phyloP scores from a whole-genome alignment of 1,140 invertebrate species.

The Camponotus pennsylvanicus region DNA sequence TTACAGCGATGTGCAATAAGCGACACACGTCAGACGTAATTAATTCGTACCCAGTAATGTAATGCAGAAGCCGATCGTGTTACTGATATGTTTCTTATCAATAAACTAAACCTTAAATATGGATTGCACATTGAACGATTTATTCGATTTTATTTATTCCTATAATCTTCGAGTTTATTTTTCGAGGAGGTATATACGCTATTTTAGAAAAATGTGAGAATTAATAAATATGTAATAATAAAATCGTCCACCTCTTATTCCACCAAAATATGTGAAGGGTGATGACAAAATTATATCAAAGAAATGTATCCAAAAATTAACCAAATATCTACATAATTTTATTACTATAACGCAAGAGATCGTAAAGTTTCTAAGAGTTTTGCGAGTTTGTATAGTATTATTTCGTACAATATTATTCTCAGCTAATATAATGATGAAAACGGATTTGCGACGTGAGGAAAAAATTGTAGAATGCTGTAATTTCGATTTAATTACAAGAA shows the following conservation, averaged over 20 bases:
- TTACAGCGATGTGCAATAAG: slow-evolving; percentile 54
- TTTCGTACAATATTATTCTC: slow-evolving; percentile 9
- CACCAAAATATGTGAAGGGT: neutral
- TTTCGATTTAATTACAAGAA: slow-evolving; percentile 39
- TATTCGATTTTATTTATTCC: neutral
- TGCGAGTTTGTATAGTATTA: neutral
- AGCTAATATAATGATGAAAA: neutral
- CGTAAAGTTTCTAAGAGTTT: neutral
- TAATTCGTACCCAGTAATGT: slow-evolving; percentile 60
- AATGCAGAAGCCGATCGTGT: slow-evolving; percentile 53
- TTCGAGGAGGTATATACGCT: neutral
- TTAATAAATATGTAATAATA: no score
- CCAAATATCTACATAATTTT: neutral
- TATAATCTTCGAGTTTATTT: neutral
- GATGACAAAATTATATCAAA: neutral
- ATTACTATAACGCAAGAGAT: slow-evolving; percentile 11
- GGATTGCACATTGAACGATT: neutral
- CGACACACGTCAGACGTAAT: slow-evolving; percentile 46
- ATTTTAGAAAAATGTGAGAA: no score
- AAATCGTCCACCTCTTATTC: neutral
- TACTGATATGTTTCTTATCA: slow-evolving; percentile 62
- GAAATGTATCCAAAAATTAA: neutral
- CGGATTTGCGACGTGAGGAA: neutral
- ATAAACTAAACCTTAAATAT: slow-evolving; percentile 62
- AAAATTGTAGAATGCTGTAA: neutral